Base-by-base conservation (phyloP, 2,113 vertebrate genomes). In the Colaptes auratus region DNA sequence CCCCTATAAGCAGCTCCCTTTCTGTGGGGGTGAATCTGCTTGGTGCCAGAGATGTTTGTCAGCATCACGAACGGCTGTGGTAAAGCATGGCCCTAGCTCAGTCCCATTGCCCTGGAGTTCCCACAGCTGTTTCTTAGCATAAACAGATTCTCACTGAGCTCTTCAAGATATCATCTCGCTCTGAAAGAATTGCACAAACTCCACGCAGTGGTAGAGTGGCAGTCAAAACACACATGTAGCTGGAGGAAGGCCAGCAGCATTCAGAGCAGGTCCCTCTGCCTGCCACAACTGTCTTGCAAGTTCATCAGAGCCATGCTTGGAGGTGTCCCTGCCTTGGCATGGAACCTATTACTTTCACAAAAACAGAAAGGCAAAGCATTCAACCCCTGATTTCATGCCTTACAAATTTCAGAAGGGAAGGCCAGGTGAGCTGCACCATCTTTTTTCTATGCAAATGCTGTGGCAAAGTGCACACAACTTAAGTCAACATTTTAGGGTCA, bases 221-320 rank as follows among this genome's bases (percentile, higher is more conserved):
- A 86, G 92, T 71, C 90, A 75, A 92, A 95, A 93, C n/a, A 94
- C 69, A 42, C 0, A 24, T 16, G 39, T 39, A 60, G 55, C 52
- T 73, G 48, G 55, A 60, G 44, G 42, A 77, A 83, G 28, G 65
- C 76, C 58, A 71, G 44, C 1, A 1, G 56, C 2, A 6, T 75
- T 28, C 55, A 60, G 63, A 0, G 0, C 10, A 2, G 52, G 36
- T 52, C 9, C 35, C 24, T 56, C 7, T 0, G 0, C n/a, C 58
- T 69, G 53, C 71, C 60, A 75, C n/a, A 80, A 53, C 11, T 9
- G 8, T 50, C 23, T 21, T 66, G 50, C 16, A 46, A 42, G 2
- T 21, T 19, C 63, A 71, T 6, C 27, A 35, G 44, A 92, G 18
- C 14, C 7, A 58, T 0, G 0, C 16, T 89, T 55, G 0, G 4